These are phyloP conservation scores for Hippoglossus hippoglossus DNA, from an alignment of 2,797 vertebrate genomes.

Conservation along the genomic window DNA sequence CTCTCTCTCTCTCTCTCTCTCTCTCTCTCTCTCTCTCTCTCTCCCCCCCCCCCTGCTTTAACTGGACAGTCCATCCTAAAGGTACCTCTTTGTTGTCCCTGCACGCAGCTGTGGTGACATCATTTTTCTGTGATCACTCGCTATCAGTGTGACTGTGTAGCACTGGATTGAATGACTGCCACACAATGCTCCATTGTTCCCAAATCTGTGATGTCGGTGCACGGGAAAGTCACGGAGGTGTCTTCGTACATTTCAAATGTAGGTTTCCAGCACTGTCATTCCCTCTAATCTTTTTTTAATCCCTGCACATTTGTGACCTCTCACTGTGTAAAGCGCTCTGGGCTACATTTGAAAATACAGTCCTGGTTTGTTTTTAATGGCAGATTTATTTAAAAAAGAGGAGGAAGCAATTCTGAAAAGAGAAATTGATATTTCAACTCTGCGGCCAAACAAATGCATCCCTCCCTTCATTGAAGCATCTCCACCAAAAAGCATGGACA, in stretches of 20 bases:
- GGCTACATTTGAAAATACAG: neutral
- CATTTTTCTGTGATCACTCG: slow-evolving; percentile 81
- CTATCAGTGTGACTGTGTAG: slow-evolving; percentile 73
- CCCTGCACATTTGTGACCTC: slow-evolving; percentile 58
- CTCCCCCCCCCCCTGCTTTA: slow-evolving; percentile 37
- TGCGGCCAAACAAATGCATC: no score
- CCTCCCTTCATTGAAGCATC: no score
- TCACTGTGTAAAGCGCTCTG: slow-evolving; percentile 10
- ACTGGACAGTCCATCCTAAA: slow-evolving; percentile 69
- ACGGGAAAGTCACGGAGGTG: slow-evolving; percentile 62
- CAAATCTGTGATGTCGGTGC: slow-evolving; percentile 76
- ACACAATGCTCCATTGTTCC: slow-evolving; percentile 82
- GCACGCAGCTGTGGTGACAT: slow-evolving; percentile 82
- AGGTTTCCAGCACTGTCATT: slow-evolving; percentile 46
- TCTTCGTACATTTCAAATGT: slow-evolving; percentile 63
- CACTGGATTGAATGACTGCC: slow-evolving; percentile 79
- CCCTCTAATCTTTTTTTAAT: slow-evolving; percentile 59
- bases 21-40: no score
- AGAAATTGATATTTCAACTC: no score
- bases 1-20: slow-evolving; percentile 11
- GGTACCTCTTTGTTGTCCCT: slow-evolving; percentile 79
- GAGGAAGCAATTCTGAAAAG: neutral
- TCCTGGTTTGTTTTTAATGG: slow-evolving; percentile 20
- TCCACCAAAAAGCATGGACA: no score
- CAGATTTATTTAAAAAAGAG: neutral